Evolutionary conservation across 1,140 invertebrate genomes (phyloP), one percentile per base, ranked within the genome.

Genomic region (Cyclina sinensis): DNA sequence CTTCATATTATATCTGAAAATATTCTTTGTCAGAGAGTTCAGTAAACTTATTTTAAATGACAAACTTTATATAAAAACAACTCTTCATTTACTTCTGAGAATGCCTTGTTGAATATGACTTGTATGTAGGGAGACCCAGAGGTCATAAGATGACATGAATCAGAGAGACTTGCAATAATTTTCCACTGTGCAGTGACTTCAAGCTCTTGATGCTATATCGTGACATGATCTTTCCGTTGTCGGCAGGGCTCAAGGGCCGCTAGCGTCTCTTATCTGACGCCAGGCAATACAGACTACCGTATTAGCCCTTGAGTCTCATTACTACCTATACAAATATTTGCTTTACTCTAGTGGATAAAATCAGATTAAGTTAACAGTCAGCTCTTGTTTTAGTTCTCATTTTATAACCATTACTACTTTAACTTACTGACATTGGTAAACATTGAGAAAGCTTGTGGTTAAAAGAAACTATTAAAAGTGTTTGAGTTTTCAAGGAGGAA

Each of bases 301-400:
- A 78, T 51, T 51, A 78, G 74, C 43, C 74, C 46, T 48, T n/a
- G 2, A 35, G 74, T 46, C 48, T 78, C 74, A 78, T 78, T 48
- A 35, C 46, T 35, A 32, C 2, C 74, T 78, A 18, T 32, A 21
- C 54, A 78, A 78, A 78, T 78, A 78, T 78, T 78, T 78, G 46
- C 32, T 30, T 21, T 32, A 51, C 74, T 78, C 74, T 51, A 78
- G 74, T 54, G 74, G 74, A 78, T 78, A 78, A 78, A 78, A 78
- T 54, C 9, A 27, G 48, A 78, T 78, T 78, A 78, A 78, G 24
- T 51, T 78, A 51, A 78, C 74, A 51, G 74, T 78, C 46, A 51
- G 43, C 48, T 78, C 74, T 78, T 78, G 74, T 78, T 78, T 78
- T 78, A 78, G 74, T 54, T 78, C 54, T 78, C 74, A 54, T 78